Evolutionary conservation across 2,888 invertebrate species (phyloP), one percentile per base, ranked within the genome.

Genomic region (Parnassius smintheus): DNA sequence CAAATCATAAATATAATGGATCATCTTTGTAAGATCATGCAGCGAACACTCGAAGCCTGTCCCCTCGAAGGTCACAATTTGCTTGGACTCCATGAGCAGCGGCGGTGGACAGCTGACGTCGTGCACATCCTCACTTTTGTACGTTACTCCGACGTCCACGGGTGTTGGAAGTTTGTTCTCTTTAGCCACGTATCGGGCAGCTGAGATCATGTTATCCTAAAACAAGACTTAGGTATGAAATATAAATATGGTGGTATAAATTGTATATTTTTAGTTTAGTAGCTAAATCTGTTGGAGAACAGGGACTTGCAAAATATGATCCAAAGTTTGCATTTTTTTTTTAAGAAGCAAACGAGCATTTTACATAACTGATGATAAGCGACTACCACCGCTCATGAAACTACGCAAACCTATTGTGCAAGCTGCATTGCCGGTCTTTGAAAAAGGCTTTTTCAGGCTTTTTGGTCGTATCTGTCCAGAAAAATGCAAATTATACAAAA

Each of bases 1-100:
- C 91, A 91, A 72, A 67, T 91, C 91, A 73, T 78, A 91, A 62
- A 91, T 90, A 62, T 90, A 91, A 75, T 91, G 91, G 4, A 88
- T 81, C n/a, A 91, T 91, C 65, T 77, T 80, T 0, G 78, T 77
- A 0, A 91, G 72, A 57, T 91, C 88, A 41, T 70, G 64, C 51
- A 91, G 65, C 0, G 81, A 78, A 62, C 91, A 91, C 48, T 84
- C 77, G 50, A 80, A 90, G 0, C 69, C 49, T 4, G 9, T 49
- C 49, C 13, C 73, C 0, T 78, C 76, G 59, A 86, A 87, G 0
- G 76, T 75, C 2, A 86, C 85, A 9, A 72, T 52, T 8, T 74
- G 76, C 8, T 73, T 77, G 0, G 72, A 62, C 0, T 70, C 68
- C 0, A 59, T 50, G 0, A 56, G 9, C 0, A 64, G 42, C 0